These are phyloP conservation scores for Paracyclopina nana DNA, from an alignment of 1,140 invertebrate genomes.

Conservation along the genomic window DNA sequence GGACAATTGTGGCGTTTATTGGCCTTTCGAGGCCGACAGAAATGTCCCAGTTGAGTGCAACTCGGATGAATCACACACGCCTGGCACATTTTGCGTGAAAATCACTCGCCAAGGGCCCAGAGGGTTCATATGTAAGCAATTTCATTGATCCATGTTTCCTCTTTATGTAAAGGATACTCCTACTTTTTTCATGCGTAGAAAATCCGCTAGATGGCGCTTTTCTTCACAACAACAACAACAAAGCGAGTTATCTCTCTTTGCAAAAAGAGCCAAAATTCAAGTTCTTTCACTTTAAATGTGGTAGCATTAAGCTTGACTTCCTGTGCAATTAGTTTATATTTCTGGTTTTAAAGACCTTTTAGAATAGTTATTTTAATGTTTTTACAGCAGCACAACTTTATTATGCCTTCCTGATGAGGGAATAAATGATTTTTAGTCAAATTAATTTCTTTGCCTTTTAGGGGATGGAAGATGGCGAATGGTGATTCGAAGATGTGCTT, in stretches of 20 bases:
- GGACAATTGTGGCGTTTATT: conserved; percentile 71
- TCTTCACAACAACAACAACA: conserved; percentile 3
- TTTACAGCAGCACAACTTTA: too few species aligned
- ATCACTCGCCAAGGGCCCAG: conserved; percentile 63
- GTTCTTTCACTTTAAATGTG: neutral
- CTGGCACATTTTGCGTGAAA: conserved; percentile 84
- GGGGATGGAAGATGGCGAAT: conserved; percentile 82
- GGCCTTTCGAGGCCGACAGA: conserved; percentile 48
- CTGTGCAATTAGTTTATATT: too few species aligned
- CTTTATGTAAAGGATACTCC: conserved; percentile 16
- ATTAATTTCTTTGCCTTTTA: too few species aligned
- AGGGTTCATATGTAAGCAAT: conserved; percentile 55
- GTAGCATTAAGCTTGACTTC: too few species aligned
- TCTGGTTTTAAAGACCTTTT: too few species aligned
- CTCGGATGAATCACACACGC: conserved; percentile 65
- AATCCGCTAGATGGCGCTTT: neutral
- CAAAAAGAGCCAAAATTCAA: neutral
- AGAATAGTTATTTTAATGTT: too few species aligned
- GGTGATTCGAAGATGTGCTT: conserved; percentile 69
- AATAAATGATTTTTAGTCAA: too few species aligned
- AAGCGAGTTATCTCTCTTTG: neutral
- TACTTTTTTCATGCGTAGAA: neutral
- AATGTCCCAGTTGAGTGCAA: conserved; percentile 71
- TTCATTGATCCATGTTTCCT: conserved; percentile 2
- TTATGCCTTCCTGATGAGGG: too few species aligned